Base-by-base conservation (phyloP, 2,888 invertebrate species). In the Hydrotaea cyrtoneurina region DNA sequence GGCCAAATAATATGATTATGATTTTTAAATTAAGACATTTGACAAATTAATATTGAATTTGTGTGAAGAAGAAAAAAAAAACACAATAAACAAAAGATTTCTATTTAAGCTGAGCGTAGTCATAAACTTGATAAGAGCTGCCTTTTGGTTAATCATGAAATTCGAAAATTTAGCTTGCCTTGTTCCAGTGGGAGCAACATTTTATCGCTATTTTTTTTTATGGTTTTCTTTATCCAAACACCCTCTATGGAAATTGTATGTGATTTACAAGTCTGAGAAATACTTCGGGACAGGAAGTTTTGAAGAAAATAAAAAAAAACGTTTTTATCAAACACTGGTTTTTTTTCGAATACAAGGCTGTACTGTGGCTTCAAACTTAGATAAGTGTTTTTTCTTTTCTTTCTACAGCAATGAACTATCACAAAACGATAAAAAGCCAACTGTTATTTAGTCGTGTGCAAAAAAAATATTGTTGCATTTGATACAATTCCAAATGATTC, bases 211-310 rank as follows among this genome's bases (percentile, higher is more conserved):
- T 53, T 53, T 53, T 7, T 7, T 2, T n/a, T 53, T 7, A 17
- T 53, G 53, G n/a, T n/a, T n/a, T n/a, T n/a, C n/a, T n/a, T 7
- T 53, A 17, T 21, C 19, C 57, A 21, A 57, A 57, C 23, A 13
- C 57, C 13, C 13, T 57, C 23, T 57, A 31, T 31, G 21, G 8
- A 57, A 43, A 21, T 64, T 64, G 7, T 17, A n/a, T 64, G 64
- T 17, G 36, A 36, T 64, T 36, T 36, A 17, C 17, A 39, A 31
- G 17, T 17, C 53, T 53, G 53, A 10, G 1, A 31, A 19, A 10
- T n/a, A 21, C 66, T 66, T 66, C 43, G 13, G 66, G 43, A 66
- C 66, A 66, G 66, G 66, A 66, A 66, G 66, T 66, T 66, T 43
- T n/a, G n/a, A n/a, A n/a, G n/a, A n/a, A 8, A 13, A 43, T 1